Evolutionary conservation across 2,888 invertebrate species (phyloP), one percentile per base, ranked within the genome.

Genomic region (Pseudeuparius sepicola): DNA sequence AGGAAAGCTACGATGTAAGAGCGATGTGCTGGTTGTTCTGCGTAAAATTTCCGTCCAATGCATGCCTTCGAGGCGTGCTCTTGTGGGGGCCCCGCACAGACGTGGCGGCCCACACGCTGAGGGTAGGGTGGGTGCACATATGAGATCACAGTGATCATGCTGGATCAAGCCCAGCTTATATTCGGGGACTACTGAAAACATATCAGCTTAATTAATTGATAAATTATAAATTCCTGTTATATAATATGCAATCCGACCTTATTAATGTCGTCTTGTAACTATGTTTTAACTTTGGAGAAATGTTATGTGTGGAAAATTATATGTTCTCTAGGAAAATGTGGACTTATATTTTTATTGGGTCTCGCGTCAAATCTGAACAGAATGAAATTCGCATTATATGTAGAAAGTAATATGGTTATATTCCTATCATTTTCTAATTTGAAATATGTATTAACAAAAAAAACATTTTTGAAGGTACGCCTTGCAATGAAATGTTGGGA

Each of bases 101-200:
- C 52, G 54, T 56, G 55, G 53, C n/a, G n/a, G n/a, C n/a, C n/a
- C n/a, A n/a, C n/a, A n/a, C n/a, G n/a, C n/a, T 57, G 53, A 57
- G 56, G 57, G 59, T 59, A 57, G 58, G 61, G 59, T 60, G 61
- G 60, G 61, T 61, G 60, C 57, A 57, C n/a, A n/a, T n/a, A n/a
- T n/a, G n/a, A n/a, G 56, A 56, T 58, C 57, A 57, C 56, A 56
- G 58, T 57, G 55, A 55, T 55, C 50, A 53, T 47, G 53, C 54
- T 56, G 54, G 53, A 43, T 54, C 54, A 23, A 28, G 56, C 47
- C 45, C 67, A 59, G 55, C 60, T 58, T 53, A 55, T 59, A 57
- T 59, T 71, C 68, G 74, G 65, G 73, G 72, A 74, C 75, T 75
- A 75, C 73, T 72, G 70, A 70, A 61, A 72, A 75, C 74, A 75